Evolutionary conservation across 2,113 vertebrate species (phyloP), one percentile per base, ranked within the genome.

Genomic region (Chitala chitala): DNA sequence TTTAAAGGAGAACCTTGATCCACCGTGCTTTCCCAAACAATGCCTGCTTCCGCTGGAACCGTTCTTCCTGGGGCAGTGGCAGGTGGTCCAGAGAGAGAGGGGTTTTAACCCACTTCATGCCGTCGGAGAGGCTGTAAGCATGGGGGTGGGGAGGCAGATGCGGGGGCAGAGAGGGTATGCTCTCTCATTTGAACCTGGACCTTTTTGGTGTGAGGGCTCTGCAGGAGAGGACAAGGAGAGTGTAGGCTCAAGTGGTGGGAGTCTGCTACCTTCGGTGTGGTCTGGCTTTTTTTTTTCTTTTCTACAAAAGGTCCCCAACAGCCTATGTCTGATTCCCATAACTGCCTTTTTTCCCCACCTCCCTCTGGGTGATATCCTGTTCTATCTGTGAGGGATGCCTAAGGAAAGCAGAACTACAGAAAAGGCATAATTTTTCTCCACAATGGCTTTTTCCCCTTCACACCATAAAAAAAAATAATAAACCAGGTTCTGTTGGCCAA

Each of bases 11-110:
- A 20, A 15, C 22, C 64, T 68, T 46, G 64, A 68, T 69, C 68
- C 26, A 26, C 48, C 17, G 48, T 26, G 8, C 46, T 36, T 69
- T 69, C 66, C 66, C 51, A 29, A 69, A 69, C 46, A 51, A 69
- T 69, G 66, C 26, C 66, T 69, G 24, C 66, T 69, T 22, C 66
- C 66, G 44, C 29, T 17, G 12, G n/a, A 46, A 24, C 46, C n/a
- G 44, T 8, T 51, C 26, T 69, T 69, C 48, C 46, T 4, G 26
- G 48, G 44, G 46, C 1, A 15, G 48, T 36, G 48, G 68, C 68
- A 69, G 68, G 46, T 69, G 68, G 68, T 17, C 48, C 2, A 29
- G 15, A 68, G 46, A 51, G 68, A 53, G 48, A 20, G 48, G 46
- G 48, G 31, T 48, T 50, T 69, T 53, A 50, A 69, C 44, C 26